Evolutionary conservation across 2,888 invertebrate genomes (phyloP).

Genomic region (Trimorus sp.): DNA sequence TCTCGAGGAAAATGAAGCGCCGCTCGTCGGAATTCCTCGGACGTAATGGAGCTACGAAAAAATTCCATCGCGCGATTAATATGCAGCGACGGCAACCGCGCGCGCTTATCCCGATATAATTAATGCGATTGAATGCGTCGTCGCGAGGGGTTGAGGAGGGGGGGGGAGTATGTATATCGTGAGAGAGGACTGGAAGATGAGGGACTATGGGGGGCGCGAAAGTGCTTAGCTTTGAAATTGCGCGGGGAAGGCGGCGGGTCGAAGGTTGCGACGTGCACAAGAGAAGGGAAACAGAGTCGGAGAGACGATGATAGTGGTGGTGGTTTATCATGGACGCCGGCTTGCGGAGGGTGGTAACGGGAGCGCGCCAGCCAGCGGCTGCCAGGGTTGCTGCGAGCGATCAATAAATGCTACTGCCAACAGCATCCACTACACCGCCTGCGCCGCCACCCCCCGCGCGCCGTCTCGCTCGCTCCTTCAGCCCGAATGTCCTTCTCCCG

Average conservation of each 20-base stretch:
- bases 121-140: slow-evolving; percentile 72
- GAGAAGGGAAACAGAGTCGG: slow-evolving; percentile 55
- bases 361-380: slow-evolving; percentile 55
- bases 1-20: no score
- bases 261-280: slow-evolving; percentile 62
- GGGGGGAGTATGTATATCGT: slow-evolving; percentile 36
- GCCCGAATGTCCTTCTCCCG: slow-evolving; percentile 19
- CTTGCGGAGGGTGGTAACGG: slow-evolving; percentile 56
- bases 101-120: slow-evolving; percentile 67
- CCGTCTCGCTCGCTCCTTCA: slow-evolving; percentile 25
- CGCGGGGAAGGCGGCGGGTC: slow-evolving; percentile 56
- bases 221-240: slow-evolving; percentile 42
- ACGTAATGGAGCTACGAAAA: no score
- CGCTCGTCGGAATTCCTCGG: no score
- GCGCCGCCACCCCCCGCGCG: slow-evolving; percentile 65
- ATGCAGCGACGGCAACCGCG: no score
- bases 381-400: slow-evolving; percentile 77
- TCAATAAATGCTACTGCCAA: slow-evolving; percentile 80
- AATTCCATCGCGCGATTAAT: no score
- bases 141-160: no score
- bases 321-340: slow-evolving; percentile 66
- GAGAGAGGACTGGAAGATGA: slow-evolving; percentile 35
- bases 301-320: slow-evolving; percentile 51
- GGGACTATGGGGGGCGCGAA: slow-evolving; percentile 17
- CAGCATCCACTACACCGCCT: slow-evolving; percentile 77